phyloP scores from a whole-genome alignment of 2,888 invertebrate species.

The Eilema griseolum region DNA sequence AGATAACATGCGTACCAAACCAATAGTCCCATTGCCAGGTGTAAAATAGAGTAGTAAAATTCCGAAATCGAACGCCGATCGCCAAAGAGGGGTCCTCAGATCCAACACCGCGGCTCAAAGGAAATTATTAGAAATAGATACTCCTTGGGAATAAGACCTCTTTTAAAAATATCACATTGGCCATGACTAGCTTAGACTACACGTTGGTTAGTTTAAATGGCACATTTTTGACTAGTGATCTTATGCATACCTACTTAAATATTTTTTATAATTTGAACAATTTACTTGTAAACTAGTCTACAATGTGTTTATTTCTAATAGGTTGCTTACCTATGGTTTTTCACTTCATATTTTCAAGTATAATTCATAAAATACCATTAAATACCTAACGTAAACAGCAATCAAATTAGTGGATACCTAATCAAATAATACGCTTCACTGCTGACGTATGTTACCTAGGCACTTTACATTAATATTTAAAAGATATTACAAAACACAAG shows the following conservation, averaged over 20 bases:
- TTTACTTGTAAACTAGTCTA: too few species aligned
- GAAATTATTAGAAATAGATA: not conserved
- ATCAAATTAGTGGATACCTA: too few species aligned
- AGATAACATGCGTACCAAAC: not conserved
- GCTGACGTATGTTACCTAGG: too few species aligned
- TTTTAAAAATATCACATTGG: not conserved
- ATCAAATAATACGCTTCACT: too few species aligned
- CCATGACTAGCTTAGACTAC: not conserved
- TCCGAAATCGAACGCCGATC: not conserved
- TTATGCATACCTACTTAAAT: not conserved
- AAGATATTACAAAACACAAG: too few species aligned
- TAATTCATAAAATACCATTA: too few species aligned
- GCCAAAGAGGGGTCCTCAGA: accelerated
- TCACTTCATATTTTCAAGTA: too few species aligned
- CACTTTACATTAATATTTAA: too few species aligned
- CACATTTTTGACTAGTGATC: constrained; percentile 11
- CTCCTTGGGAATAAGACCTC: constrained; percentile 16
- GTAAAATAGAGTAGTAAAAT: not conserved
- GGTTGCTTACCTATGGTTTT: too few species aligned
- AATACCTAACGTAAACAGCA: too few species aligned
- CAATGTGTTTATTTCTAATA: too few species aligned
- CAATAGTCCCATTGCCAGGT: not conserved
- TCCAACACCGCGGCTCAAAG: not conserved
- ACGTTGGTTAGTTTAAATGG: not conserved
- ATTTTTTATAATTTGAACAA: too few species aligned